These are phyloP conservation scores for Strigamia maritima DNA, from an alignment of 2,888 invertebrate genomes.

Conservation along the genomic window DNA sequence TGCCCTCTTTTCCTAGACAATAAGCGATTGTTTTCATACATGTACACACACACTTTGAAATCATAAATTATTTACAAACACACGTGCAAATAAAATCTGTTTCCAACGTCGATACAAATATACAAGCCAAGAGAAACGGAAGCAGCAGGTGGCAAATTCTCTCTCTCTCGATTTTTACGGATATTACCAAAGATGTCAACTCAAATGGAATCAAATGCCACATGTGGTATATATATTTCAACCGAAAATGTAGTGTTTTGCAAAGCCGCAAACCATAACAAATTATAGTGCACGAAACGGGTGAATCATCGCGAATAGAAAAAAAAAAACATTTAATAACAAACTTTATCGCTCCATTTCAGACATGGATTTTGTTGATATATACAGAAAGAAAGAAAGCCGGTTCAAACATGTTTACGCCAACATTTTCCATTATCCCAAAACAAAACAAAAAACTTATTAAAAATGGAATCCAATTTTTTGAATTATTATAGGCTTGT, in stretches of 20 bases:
- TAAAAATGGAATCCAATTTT: too few species aligned
- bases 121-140: neutral
- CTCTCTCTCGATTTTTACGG: conserved; percentile 11
- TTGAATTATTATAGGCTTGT: too few species aligned
- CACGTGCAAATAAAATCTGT: neutral
- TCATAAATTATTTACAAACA: conserved; percentile 22
- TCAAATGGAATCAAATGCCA: neutral
- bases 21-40: neutral
- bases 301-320: neutral
- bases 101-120: neutral
- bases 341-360: neutral
- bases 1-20: conserved; percentile 4
- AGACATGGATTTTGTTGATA: too few species aligned
- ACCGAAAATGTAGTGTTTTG: neutral
- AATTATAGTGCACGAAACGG: neutral
- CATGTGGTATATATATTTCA: neutral
- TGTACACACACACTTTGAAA: neutral
- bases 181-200: conserved; percentile 1
- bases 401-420: too few species aligned
- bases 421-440: too few species aligned
- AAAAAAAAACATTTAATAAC: neutral
- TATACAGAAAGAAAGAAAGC: too few species aligned
- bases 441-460: too few species aligned
- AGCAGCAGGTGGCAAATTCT: conserved; percentile 26
- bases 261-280: neutral